Conservation (phyloP, 2,888 invertebrate genomes). For the Napeogenes sylphis region DNA sequence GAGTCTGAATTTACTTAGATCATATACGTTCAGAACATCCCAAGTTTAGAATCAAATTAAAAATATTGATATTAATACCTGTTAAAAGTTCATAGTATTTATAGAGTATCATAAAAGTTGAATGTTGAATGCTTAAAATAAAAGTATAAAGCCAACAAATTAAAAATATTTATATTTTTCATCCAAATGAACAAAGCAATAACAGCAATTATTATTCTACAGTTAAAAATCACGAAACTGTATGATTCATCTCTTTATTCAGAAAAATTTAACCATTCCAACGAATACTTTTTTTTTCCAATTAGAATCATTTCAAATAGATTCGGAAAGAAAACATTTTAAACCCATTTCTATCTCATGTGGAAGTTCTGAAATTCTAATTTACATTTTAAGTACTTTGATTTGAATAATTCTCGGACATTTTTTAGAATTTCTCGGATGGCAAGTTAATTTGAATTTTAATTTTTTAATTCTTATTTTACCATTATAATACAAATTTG, state of each 20-base stretch:
- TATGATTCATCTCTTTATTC: slow-evolving; percentile 4
- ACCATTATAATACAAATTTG: no score
- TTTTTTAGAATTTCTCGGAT: neutral
- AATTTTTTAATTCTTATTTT: neutral
- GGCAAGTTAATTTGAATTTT: neutral
- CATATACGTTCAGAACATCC: neutral
- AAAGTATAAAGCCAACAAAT: neutral
- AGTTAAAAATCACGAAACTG: neutral
- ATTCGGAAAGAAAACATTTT: neutral
- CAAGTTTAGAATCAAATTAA: neutral
- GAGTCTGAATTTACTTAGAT: slow-evolving; percentile 18
- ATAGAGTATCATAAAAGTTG: no score
- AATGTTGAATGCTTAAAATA: no score
- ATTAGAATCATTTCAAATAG: slow-evolving; percentile 2
- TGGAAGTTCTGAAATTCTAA: slow-evolving; percentile 3
- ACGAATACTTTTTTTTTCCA: slow-evolving; percentile 1
- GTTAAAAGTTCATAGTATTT: no score
- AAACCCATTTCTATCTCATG: slow-evolving; percentile 1
- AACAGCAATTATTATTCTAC: neutral
- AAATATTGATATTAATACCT: neutral
- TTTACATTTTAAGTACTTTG: slow-evolving; percentile 3
- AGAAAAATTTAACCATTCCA: neutral
- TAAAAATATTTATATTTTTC: neutral
- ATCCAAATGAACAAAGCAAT: neutral
- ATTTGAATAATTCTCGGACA: neutral